Evolutionary conservation across 2,888 invertebrate species (phyloP).

Genomic region (Scaptomyza parva): DNA sequence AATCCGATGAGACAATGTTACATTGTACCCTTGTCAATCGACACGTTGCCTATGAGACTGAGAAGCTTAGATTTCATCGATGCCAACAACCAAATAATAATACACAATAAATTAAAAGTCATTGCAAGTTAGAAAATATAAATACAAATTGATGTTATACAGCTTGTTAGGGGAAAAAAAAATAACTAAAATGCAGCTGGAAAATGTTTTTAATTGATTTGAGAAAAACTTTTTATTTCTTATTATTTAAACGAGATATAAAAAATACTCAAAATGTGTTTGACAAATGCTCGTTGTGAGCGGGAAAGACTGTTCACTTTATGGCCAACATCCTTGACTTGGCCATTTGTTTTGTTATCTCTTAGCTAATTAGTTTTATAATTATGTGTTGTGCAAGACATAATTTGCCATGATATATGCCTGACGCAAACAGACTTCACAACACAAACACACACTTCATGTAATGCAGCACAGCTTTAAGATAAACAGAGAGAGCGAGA

Average conservation of each 20-base stretch:
- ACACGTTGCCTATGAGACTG: constrained; percentile 41
- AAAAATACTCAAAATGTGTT: too few species aligned
- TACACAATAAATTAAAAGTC: constrained; percentile 31
- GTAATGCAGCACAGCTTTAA: constrained; percentile 32
- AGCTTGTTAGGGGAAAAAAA: too few species aligned
- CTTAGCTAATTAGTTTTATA: constrained; percentile 76
- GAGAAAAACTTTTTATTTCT: too few species aligned
- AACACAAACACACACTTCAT: constrained; percentile 8
- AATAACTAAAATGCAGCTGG: too few species aligned
- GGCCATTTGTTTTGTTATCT: constrained; percentile 60
- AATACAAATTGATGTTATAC: constrained; percentile 40
- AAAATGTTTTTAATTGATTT: too few species aligned
- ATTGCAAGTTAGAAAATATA: constrained; percentile 18
- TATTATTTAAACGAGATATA: too few species aligned
- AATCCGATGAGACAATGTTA: constrained; percentile 51
- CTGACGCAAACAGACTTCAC: constrained; percentile 34
- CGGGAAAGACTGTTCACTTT: constrained; percentile 1
- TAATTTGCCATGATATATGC: constrained; percentile 65
- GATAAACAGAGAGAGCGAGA: background rate
- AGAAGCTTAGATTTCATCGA: constrained; percentile 43
- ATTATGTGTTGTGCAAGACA: constrained; percentile 60
- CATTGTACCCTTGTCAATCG: constrained; percentile 43
- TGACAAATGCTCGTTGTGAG: too few species aligned
- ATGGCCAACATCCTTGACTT: constrained; percentile 4
- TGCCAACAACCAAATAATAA: constrained; percentile 27